Conservation (phyloP, 2,888 invertebrate genomes). For the Glaucopsyche alexis region DNA sequence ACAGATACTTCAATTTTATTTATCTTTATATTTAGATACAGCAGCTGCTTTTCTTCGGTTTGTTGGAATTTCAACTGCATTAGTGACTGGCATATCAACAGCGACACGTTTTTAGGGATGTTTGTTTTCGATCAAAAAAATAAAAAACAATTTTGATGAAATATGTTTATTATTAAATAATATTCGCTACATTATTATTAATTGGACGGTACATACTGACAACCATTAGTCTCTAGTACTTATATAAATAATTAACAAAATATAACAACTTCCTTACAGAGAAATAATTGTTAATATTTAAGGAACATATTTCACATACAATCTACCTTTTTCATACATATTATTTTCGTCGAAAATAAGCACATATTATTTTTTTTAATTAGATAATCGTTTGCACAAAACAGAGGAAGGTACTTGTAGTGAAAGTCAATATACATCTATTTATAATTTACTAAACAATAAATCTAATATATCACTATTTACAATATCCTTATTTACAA, state of each 20-base stretch:
- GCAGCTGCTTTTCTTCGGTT: too few species aligned
- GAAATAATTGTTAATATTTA: not conserved
- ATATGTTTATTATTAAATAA: constrained; percentile 28
- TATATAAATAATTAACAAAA: constrained; percentile 27
- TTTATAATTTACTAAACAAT: constrained; percentile 31
- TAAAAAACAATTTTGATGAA: not conserved
- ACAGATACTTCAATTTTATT: too few species aligned
- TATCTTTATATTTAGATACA: too few species aligned
- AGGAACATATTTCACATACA: constrained; percentile 25
- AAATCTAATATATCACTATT: constrained; percentile 8
- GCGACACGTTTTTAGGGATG: too few species aligned
- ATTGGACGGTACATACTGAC: constrained; percentile 19
- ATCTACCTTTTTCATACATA: not conserved
- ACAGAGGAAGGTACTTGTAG: not conserved
- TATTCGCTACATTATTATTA: constrained; percentile 12
- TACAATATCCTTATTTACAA: constrained; percentile 22
- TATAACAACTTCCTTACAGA: constrained; percentile 19
- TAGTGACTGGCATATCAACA: too few species aligned
- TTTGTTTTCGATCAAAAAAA: not conserved
- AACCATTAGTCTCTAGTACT: constrained; percentile 21
- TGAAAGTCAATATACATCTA: constrained; percentile 29
- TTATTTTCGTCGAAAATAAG: not conserved
- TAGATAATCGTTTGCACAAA: not conserved
- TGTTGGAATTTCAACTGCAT: too few species aligned
- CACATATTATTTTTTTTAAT: constrained; percentile 1